These are phyloP conservation scores for Pandion haliaetus DNA, from an alignment of 2,113 vertebrate species.

Conservation along the genomic window DNA sequence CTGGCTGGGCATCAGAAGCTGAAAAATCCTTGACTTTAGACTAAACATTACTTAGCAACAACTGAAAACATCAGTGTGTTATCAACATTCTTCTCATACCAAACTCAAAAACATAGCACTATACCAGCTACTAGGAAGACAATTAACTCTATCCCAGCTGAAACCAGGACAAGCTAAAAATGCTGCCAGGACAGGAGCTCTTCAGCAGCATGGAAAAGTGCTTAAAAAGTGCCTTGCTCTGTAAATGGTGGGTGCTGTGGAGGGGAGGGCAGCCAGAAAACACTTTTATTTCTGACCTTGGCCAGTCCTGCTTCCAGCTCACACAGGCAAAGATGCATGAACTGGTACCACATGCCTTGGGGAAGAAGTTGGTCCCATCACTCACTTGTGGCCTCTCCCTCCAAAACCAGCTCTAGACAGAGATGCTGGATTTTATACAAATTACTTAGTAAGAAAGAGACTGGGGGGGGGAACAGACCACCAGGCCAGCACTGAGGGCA, in stretches of 20 bases:
- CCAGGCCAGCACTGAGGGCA: not conserved
- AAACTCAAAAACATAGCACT: too few relatives aligned
- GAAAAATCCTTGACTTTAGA: too few relatives aligned
- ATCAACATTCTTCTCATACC: too few relatives aligned
- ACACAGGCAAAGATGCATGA: not conserved
- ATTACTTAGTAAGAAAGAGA: not conserved
- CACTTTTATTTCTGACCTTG: not conserved
- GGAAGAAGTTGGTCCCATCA: not conserved
- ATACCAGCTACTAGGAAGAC: too few relatives aligned
- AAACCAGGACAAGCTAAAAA: too few relatives aligned
- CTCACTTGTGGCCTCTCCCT: not conserved
- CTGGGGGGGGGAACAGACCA: rapidly evolving
- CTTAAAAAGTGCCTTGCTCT: not conserved
- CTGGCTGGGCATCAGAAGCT: too few relatives aligned
- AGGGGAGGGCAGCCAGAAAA: not conserved
- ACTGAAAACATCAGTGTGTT: too few relatives aligned
- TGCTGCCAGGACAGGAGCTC: not conserved
- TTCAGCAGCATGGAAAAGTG: not conserved
- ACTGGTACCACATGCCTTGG: not conserved
- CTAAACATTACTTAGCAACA: too few relatives aligned
- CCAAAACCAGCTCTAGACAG: not conserved
- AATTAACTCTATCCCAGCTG: too few relatives aligned
- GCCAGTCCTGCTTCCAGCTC: not conserved
- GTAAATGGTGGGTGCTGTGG: not conserved
- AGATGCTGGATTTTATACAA: not conserved